These are phyloP conservation scores for Dallia pectoralis DNA, from an alignment of 2,797 vertebrate species.

Conservation along the genomic window DNA sequence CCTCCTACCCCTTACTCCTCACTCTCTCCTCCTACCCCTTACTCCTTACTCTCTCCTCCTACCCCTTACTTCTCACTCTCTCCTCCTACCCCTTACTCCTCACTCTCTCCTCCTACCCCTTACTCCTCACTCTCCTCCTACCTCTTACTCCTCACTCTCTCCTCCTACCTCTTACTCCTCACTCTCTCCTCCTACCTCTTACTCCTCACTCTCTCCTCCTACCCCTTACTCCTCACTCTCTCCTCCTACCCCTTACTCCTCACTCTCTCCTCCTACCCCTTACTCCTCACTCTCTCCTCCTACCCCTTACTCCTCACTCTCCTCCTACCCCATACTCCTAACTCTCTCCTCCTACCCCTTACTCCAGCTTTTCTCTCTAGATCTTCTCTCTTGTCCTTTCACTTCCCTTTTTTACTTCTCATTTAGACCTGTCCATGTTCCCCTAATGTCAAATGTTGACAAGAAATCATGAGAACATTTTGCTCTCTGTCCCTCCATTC, in stretches of 20 bases:
- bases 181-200: conserved; percentile 34
- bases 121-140: too few species aligned
- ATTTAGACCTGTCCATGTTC: too few species aligned
- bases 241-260: conserved; percentile 29
- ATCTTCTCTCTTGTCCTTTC: too few species aligned
- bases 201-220: conserved; percentile 19
- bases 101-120: neutral
- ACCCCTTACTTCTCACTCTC: conserved; percentile 21
- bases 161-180: too few species aligned
- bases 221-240: conserved; percentile 38
- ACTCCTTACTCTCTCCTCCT: conserved; percentile 19
- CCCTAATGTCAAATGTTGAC: too few species aligned
- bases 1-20: too few species aligned
- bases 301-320: conserved; percentile 37
- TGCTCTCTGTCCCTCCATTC: neutral
- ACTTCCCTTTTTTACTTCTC: too few species aligned
- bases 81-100: neutral
- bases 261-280: conserved; percentile 36
- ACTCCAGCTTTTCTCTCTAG: neutral
- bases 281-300: conserved; percentile 15
- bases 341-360: conserved; percentile 4
- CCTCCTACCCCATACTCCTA: conserved; percentile 25
- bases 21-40: too few species aligned
- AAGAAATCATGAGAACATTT: too few species aligned
- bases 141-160: too few species aligned